A percentile compares a stretch with the other conserved stretches of the same genome.
These are phyloP conservation scores for Chaetophractus vellerosus DNA, from an alignment of 2,797 vertebrate species.

Conservation along the genomic window DNA sequence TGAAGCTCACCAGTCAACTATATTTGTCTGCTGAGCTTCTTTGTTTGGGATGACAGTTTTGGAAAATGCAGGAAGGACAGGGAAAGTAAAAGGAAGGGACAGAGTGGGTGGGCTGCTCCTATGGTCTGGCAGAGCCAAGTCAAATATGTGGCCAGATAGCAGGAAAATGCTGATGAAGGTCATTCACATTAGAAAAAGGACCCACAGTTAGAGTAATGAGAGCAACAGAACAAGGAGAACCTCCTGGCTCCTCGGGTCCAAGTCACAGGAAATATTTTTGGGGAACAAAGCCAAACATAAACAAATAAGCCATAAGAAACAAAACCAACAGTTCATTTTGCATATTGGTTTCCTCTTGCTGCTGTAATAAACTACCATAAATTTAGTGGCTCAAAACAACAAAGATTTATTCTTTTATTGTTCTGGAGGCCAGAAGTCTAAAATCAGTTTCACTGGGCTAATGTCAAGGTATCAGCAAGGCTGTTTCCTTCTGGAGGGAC, in stretches of 20 bases:
- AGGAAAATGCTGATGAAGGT: not conserved
- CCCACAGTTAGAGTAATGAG: not conserved
- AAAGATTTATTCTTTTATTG: not conserved
- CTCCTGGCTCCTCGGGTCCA: not conserved
- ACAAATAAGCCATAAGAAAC: not conserved
- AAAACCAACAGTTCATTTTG: conserved; percentile 49
- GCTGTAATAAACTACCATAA: not conserved
- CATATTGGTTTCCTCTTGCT: not conserved
- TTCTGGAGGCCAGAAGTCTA: not conserved
- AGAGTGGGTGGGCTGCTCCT: not conserved
- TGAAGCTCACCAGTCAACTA: not conserved
- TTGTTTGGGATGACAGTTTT: conserved; percentile 68
- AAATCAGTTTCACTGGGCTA: not conserved
- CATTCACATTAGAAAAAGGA: not conserved
- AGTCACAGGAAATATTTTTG: not conserved
- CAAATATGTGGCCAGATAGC: not conserved
- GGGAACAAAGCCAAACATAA: not conserved
- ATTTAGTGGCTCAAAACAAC: not conserved
- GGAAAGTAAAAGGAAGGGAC: not conserved
- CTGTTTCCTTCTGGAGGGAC: not conserved
- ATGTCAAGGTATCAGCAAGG: not conserved
- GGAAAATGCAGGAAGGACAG: conserved; percentile 39
- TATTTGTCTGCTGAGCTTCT: not conserved
- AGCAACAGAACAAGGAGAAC: not conserved
- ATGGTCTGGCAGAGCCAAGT: not conserved